Base-by-base conservation (phyloP, 1,140 invertebrate genomes). In the Drosophila littoralis region DNA sequence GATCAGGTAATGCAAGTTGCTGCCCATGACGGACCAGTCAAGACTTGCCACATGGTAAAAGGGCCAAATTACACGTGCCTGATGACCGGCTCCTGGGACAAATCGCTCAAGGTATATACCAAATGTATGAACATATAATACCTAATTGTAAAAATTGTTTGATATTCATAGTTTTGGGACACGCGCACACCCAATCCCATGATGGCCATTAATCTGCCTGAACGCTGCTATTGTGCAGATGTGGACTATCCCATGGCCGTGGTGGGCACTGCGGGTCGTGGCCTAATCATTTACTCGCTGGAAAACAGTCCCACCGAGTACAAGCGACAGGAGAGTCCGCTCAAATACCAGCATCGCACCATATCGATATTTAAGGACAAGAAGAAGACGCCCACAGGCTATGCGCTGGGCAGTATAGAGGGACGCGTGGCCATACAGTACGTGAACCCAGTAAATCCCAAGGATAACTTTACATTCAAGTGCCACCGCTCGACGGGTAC, bases 381-480 rank as follows among this genome's bases (percentile, higher is more conserved):
- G 88, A 96, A 97, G 79, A 94, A 94, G 81, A 93, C 93, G 69
- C 95, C 95, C 5, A 94, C 95, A 7, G 94, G 94, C 9, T 99
- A 98, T 94, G 98, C 98, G 1, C 93, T 99, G 35, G 98, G 98
- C 55, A 97, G 97, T 82, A 97, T 98, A n/a, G 98, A 98, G 93
- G 98, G 97, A 40, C 95, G 98, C 45, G 98, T 99, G 1, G 98
- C 98, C 28, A 99, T 99, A 85, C 98, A 99, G 88, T 99, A 99
- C 92, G 96, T 99, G 0, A 98, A 97, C 92, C 95, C 98, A 6
- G 92, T 94, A 15, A 99, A 97, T 93, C 97, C 98, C 1, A 99
- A 99, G 93, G 98, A 99, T 85, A 99, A 99, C 93, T 99, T 99
- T 92, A 99, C 99, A 1, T 99, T 99, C 92, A 99, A 99, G 93